Evolutionary conservation across 2,113 vertebrate species (phyloP).

Genomic region (Hyla sarda): DNA sequence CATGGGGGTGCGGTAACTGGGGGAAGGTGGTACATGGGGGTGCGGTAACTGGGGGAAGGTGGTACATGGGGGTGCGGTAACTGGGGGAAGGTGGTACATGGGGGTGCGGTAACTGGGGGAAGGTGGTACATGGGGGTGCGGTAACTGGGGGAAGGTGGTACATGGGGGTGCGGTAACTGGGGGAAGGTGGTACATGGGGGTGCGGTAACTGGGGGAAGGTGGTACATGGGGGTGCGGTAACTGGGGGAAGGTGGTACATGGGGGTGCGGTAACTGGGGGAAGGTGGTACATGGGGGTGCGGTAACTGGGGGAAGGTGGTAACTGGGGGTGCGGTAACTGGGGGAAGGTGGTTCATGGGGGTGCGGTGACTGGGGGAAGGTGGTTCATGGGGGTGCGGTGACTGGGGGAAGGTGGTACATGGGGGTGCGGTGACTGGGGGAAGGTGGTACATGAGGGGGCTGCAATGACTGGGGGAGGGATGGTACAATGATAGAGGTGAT

Average conservation of each 20-base stretch:
- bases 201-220: not conserved
- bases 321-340: not conserved
- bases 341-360: not conserved
- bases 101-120: not conserved
- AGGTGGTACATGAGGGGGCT: not conserved
- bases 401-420: not conserved
- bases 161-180: too few species aligned
- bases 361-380: not conserved
- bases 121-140: not conserved
- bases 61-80: fast-evolving
- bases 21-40: not conserved
- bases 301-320: not conserved
- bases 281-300: not conserved
- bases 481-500: constrained; percentile 29
- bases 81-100: not conserved
- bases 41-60: not conserved
- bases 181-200: too few species aligned
- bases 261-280: not conserved
- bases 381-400: too few species aligned
- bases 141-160: not conserved
- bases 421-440: not conserved
- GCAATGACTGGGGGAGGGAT: fast-evolving
- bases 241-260: not conserved
- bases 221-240: not conserved
- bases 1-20: too few species aligned